Base-by-base conservation (phyloP, 2,888 invertebrate species). In the Nowickia ferox region DNA sequence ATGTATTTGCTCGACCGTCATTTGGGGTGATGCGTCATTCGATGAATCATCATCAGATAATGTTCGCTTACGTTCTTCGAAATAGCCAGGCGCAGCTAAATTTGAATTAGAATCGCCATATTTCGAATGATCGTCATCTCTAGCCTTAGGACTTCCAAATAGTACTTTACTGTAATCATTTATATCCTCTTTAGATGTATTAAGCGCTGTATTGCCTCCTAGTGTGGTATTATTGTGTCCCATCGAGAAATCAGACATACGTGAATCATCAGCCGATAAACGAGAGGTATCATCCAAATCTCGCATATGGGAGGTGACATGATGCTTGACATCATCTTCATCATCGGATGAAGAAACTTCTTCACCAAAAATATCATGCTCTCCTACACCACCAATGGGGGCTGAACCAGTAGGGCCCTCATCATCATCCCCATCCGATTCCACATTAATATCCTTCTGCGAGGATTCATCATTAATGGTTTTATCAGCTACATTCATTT, bases 311-410 rank as follows among this genome's bases (percentile, higher is more conserved):
- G 88, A 89, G 0, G 89, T 80, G 42, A 71, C 74, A 46, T 87
- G 90, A 13, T 89, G 95, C 17, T 94, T 93, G 81, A 95, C 95
- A 88, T 95, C 95, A 88, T 97, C 97, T 78, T 96, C 96, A 65
- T 93, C 92, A 87, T 97, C 97, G 51, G 97, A 97, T 89, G 98
- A 98, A 90, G 98, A 98, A 0, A 98, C 96, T 44, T 97, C 96
- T 87, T 97, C 98, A 44, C 98, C 98, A 93, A 98, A 98, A 90
- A 98, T 97, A 89, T 98, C 97, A 89, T 96, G 96, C 89, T 96
- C 96, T 68, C 95, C 95, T 90, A 93, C 93, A 90, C 93, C 93
- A 40, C 92, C 88, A 57, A 90, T 88, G 5, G 89, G 88, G 17
- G 89, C 88, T 46, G 88, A 84, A 1, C 88, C 71, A 2, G 90